Percentiles rank a stretch among this genome's conserved stretches.
Evolutionary conservation across 2,888 invertebrate species (phyloP).

Genomic region (Parasteatoda lunata): DNA sequence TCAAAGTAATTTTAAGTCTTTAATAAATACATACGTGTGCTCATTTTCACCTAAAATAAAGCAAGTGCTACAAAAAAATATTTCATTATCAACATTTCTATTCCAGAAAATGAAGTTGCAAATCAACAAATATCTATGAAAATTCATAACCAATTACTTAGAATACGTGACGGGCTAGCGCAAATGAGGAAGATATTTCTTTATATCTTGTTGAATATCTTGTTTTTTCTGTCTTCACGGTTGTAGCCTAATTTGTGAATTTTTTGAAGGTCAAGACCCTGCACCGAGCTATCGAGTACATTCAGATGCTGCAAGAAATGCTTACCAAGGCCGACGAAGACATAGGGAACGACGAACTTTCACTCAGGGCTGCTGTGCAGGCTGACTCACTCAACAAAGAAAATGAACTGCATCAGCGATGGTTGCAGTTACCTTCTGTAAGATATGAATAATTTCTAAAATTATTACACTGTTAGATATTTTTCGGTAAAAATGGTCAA

Average conservation of each 20-base stretch:
- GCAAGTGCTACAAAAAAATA: too few species aligned
- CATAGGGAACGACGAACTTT: constrained; percentile 32
- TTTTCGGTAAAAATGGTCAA: too few species aligned
- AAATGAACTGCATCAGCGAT: constrained; percentile 67
- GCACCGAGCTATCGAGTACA: constrained; percentile 80
- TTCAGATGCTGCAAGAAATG: constrained; percentile 77
- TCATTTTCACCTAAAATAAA: too few species aligned
- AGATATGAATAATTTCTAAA: not conserved
- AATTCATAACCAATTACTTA: too few species aligned
- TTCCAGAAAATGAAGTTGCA: too few species aligned
- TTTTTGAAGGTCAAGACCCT: constrained; percentile 59
- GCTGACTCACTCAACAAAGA: constrained; percentile 67
- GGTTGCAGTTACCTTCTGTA: constrained; percentile 67
- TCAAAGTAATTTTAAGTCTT: too few species aligned
- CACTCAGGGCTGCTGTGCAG: constrained; percentile 26
- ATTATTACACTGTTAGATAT: not conserved
- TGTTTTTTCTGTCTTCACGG: not conserved
- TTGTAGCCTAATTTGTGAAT: not conserved
- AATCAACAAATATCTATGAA: too few species aligned
- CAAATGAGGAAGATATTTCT: not conserved
- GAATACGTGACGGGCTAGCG: constrained; percentile 10
- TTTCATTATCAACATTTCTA: too few species aligned
- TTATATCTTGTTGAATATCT: not conserved
- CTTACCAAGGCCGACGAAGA: constrained; percentile 69
- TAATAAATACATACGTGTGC: too few species aligned